Base-by-base conservation (phyloP, 1,140 invertebrate genomes). In the Aphelinus atriplicis region DNA sequence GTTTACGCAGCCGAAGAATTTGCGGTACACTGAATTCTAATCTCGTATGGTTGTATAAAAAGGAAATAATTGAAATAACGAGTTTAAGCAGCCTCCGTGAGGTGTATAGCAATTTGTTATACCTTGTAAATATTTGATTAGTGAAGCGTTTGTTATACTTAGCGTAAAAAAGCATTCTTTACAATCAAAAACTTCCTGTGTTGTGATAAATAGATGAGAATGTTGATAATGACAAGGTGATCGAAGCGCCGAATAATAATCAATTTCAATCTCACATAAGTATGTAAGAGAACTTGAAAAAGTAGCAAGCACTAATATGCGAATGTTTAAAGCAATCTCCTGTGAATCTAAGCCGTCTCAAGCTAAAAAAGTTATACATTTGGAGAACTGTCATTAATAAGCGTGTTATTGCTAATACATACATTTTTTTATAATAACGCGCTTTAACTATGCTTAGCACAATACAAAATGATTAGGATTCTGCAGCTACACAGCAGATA, bases 181-280 rank as follows among this genome's bases (percentile, higher is more conserved):
- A 68, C 68, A 68, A 76, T 76, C 55, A 72, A 67, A 58, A 47
- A 75, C 62, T 72, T 76, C 69, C 64, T 71, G 69, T 67, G 68
- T 76, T 76, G 75, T 76, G 75, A 76, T 76, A 76, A 51, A 46
- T 61, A 70, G 42, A 63, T 2, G 42, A 66, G n/a, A 75, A 65
- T 50, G 43, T 69, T 64, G 26, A 67, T 43, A 67, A 71, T 76
- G 57, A 71, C 67, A 71, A 77, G 70, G 75, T 77, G 75, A 77
- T 77, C 71, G 66, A 73, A 76, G 45, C 69, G 75, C 75, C 75
- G 75, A 76, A 76, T 58, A 64, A 60, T 70, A 56, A 70, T 69
- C 47, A 70, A 69, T 75, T 60, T 75, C 72, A 74, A 74, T 74
- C 65, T 62, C 57, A 57, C 57, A 48, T 65, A 61, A 56, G 46